A percentile compares a stretch with the other conserved stretches of the same genome.
Evolutionary conservation across 2,888 invertebrate species (phyloP).

Genomic region (Pycnomerus fuliginosus): DNA sequence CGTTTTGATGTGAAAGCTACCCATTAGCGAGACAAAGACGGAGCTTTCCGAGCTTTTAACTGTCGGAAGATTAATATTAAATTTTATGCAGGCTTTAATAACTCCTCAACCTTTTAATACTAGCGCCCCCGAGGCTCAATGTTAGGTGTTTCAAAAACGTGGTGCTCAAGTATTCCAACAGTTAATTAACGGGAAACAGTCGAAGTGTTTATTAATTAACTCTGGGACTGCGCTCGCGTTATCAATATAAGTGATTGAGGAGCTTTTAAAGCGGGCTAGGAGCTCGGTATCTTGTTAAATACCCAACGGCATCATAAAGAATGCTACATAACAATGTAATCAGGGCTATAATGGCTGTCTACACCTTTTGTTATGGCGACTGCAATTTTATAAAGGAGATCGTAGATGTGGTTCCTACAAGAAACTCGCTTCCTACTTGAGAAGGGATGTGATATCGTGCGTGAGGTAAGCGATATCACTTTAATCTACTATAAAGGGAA

Average conservation of each 20-base stretch:
- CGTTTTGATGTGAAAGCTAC: conserved; percentile 2
- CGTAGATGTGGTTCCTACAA: too few relatives aligned
- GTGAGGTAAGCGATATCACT: background rate
- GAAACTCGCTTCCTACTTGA: too few relatives aligned
- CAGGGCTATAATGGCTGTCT: too few relatives aligned
- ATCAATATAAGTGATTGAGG: too few relatives aligned
- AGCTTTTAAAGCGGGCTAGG: too few relatives aligned
- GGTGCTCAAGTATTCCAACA: conserved; percentile 7
- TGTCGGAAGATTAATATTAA: conserved; percentile 21
- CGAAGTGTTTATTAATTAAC: conserved; percentile 11
- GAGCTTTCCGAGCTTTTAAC: conserved; percentile 10
- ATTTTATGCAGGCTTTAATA: conserved; percentile 22
- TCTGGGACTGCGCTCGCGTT: background rate
- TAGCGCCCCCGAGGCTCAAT: conserved; percentile 1
- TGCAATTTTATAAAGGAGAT: too few relatives aligned
- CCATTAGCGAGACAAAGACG: conserved; percentile 8
- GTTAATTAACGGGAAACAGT: conserved; percentile 10
- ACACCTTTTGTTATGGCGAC: too few relatives aligned
- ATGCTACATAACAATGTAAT: too few relatives aligned
- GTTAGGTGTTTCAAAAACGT: conserved; percentile 18
- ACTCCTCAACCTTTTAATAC: conserved; percentile 17
- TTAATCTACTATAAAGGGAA: background rate
- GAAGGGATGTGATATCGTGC: background rate
- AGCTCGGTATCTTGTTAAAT: too few relatives aligned
- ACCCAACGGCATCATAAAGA: too few relatives aligned